These are phyloP conservation scores for Pithys albifrons DNA, from an alignment of 2,113 vertebrate genomes.

Conservation along the genomic window DNA sequence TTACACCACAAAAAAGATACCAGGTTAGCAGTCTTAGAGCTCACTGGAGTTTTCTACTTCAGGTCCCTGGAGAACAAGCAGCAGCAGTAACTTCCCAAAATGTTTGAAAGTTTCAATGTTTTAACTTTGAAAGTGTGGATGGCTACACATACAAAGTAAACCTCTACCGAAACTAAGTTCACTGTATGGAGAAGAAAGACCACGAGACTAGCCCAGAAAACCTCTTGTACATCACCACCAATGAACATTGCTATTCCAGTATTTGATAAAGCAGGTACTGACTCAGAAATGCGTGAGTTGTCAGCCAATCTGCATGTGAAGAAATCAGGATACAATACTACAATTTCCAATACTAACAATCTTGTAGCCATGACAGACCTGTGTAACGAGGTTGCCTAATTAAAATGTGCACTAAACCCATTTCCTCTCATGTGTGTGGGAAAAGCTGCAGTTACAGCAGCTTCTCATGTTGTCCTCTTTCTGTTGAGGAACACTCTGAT, in stretches of 20 bases:
- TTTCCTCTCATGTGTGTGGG: neutral
- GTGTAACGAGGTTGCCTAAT: fast-evolving
- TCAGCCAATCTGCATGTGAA: neutral
- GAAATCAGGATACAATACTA: neutral
- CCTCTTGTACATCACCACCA: fast-evolving
- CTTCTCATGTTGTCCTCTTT: neutral
- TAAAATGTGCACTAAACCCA: neutral
- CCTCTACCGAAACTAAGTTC: neutral
- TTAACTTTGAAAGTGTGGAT: neutral
- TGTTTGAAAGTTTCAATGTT: neutral
- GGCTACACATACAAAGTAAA: neutral
- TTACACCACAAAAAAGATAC: neutral
- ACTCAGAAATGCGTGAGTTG: fast-evolving
- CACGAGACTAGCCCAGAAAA: fast-evolving
- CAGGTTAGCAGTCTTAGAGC: neutral
- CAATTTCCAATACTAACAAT: neutral
- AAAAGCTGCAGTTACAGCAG: neutral
- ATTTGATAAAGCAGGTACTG: neutral
- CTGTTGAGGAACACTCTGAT: neutral
- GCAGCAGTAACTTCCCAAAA: neutral
- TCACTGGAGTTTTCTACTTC: neutral
- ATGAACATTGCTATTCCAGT: neutral
- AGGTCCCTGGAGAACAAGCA: neutral
- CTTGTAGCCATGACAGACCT: neutral
- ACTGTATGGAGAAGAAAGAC: neutral